Evolutionary conservation across 2,113 vertebrate species (phyloP).

Genomic region (Pterocles gutturalis): DNA sequence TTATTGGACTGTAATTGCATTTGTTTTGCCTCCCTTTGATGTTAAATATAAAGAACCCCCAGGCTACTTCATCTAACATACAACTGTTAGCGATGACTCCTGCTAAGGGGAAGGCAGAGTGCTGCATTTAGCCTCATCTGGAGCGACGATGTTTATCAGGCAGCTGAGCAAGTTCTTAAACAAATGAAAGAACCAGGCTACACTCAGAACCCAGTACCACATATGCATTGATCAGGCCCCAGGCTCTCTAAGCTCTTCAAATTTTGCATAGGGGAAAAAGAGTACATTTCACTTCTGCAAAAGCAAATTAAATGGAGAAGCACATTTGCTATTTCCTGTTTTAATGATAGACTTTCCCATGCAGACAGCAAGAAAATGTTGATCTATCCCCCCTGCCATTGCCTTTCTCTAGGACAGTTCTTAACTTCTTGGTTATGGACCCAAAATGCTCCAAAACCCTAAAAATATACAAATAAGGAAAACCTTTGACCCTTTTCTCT

Average conservation of each 20-base stretch:
- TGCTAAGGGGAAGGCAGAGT: not conserved
- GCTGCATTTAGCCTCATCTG: not conserved
- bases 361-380: not conserved
- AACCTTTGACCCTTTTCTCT: not conserved
- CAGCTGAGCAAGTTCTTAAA: not conserved
- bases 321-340: not conserved
- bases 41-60: conserved; percentile 31
- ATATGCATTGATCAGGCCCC: not conserved
- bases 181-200: not conserved
- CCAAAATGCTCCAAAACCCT: not conserved
- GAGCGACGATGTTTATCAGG: not conserved
- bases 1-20: conserved; percentile 34
- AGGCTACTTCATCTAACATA: conserved; percentile 7
- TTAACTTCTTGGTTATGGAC: not conserved
- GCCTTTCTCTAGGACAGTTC: not conserved
- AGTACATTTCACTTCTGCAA: not conserved
- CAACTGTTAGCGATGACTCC: not conserved
- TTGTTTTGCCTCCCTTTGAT: conserved; percentile 62
- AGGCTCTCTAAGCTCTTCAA: not conserved
- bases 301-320: not conserved
- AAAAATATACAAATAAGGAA: not conserved
- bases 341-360: not conserved
- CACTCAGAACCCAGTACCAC: not conserved
- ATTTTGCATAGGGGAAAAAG: not conserved
- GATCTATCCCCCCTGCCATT: not conserved